Percentiles rank a stretch among this genome's conserved stretches.
Evolutionary conservation across 1,140 invertebrate genomes (phyloP).

Genomic region (Aplysia californica): DNA sequence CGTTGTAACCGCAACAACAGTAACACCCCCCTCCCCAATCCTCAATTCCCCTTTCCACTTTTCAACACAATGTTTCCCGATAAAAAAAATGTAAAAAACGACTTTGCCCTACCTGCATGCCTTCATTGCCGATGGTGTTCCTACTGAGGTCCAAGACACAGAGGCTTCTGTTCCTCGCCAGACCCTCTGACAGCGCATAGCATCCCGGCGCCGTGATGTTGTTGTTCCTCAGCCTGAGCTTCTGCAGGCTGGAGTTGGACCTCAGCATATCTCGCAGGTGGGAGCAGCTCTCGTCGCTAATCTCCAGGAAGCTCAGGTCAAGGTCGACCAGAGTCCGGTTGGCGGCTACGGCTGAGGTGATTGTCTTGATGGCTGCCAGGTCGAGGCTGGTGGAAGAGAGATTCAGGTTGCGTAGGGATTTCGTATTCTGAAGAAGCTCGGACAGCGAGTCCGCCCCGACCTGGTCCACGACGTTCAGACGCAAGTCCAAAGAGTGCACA

Average conservation of each 20-base stretch:
- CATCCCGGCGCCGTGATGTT: conserved; percentile 58
- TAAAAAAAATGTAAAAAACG: neutral
- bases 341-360: conserved; percentile 43
- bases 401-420: conserved; percentile 53
- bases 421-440: conserved; percentile 46
- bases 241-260: conserved; percentile 52
- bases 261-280: conserved; percentile 54
- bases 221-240: conserved; percentile 53
- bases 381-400: conserved; percentile 59
- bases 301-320: conserved; percentile 60
- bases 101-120: conserved; percentile 24
- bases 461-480: conserved; percentile 57
- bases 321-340: conserved; percentile 51
- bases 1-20: neutral
- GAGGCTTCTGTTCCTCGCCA: conserved; percentile 45
- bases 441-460: conserved; percentile 49
- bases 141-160: conserved; percentile 56
- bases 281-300: conserved; percentile 52
- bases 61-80: too few species aligned
- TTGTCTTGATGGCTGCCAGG: conserved; percentile 38
- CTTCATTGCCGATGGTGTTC: conserved; percentile 55
- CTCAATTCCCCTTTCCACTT: too few species aligned
- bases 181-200: conserved; percentile 49
- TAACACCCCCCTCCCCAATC: too few species aligned
- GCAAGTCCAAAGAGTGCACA: conserved; percentile 53